phyloP scores from a whole-genome alignment of 1,140 invertebrate genomes.

The Halyomorpha halys region DNA sequence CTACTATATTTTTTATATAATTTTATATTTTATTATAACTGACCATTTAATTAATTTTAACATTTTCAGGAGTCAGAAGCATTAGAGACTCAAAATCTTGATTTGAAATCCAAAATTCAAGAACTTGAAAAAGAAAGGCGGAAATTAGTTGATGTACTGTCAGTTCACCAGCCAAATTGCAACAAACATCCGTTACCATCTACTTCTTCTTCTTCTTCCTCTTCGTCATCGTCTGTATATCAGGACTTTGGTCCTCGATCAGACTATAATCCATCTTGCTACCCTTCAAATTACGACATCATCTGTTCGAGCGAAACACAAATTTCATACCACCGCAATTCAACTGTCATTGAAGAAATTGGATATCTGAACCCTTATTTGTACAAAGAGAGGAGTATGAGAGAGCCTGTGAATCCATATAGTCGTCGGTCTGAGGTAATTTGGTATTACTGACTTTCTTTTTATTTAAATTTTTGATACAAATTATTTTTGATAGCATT shows the following conservation, averaged over 20 bases:
- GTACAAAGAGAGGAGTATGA: background rate
- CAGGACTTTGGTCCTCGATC: background rate
- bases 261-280: background rate
- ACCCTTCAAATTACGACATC: slow-evolving; percentile 11
- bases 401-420: background rate
- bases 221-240: slow-evolving; percentile 33
- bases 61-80: slow-evolving; percentile 63
- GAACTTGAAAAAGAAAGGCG: slow-evolving; percentile 61
- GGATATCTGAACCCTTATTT: background rate
- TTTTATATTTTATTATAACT: too few relatives aligned
- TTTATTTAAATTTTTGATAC: too few relatives aligned
- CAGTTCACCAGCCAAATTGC: slow-evolving; percentile 56
- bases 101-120: slow-evolving; percentile 70
- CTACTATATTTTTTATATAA: too few relatives aligned
- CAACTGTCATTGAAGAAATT: slow-evolving; percentile 5
- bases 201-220: too few relatives aligned
- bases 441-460: background rate
- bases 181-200: slow-evolving; percentile 41
- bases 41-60: background rate
- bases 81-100: slow-evolving; percentile 75
- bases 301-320: background rate
- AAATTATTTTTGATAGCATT: too few relatives aligned
- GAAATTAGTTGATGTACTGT: slow-evolving; percentile 61
- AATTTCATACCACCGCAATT: background rate
- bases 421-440: background rate